phyloP scores from a whole-genome alignment of 2,888 invertebrate genomes.

The Siphonodentalium dalli region DNA sequence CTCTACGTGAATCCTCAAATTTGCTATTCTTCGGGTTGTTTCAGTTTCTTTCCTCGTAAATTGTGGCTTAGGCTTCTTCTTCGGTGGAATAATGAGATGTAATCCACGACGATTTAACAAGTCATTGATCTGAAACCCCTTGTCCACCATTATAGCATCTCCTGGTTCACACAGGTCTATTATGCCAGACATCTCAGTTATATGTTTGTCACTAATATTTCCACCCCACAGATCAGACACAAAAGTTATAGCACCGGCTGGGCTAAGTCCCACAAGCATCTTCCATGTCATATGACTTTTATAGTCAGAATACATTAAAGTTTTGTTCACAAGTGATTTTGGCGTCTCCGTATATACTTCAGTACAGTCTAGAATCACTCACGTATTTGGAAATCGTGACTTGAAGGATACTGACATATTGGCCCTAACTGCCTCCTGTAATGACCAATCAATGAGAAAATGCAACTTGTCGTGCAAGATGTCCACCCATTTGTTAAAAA shows the following conservation, averaged over 20 bases:
- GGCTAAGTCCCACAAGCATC: conserved; percentile 25
- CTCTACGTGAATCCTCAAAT: too few relatives aligned
- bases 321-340: conserved; percentile 11
- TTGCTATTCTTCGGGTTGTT: conserved; percentile 20
- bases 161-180: conserved; percentile 25
- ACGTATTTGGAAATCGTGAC: conserved; percentile 16
- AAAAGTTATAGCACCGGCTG: conserved; percentile 27
- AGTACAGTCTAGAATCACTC: conserved; percentile 34
- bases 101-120: conserved; percentile 14
- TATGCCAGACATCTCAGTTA: conserved; percentile 17
- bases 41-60: conserved; percentile 12
- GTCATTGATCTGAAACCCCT: conserved; percentile 27
- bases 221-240: conserved; percentile 28
- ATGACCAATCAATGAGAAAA: conserved; percentile 14
- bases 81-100: conserved; percentile 26
- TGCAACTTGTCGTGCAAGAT: conserved; percentile 10
- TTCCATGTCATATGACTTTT: conserved; percentile 29
- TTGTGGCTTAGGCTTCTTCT: conserved; percentile 8
- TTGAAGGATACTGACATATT: conserved; percentile 25
- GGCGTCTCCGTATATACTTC: conserved; percentile 29
- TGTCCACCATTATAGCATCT: conserved; percentile 34
- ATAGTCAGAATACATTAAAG: conserved; percentile 22
- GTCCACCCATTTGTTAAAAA: conserved; percentile 9
- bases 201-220: conserved; percentile 27
- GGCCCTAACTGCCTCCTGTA: background rate